Evolutionary conservation across 2,113 vertebrate genomes (phyloP), one percentile per base, ranked within the genome.

Genomic region (Indri indri): DNA sequence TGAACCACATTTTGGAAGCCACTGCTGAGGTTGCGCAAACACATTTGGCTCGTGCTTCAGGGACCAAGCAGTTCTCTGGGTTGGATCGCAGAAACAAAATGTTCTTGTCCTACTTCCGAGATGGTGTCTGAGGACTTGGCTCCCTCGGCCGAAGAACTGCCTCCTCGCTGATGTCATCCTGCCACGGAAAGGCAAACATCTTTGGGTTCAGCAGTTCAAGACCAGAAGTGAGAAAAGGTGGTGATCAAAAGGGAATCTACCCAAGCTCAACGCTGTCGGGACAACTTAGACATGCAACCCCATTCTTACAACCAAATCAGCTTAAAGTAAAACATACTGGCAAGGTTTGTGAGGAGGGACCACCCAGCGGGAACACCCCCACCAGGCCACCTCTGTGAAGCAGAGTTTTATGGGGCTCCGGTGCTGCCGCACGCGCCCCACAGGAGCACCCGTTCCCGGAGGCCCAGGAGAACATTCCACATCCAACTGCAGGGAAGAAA

Each of bases 51-150:
- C 83, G 7, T 0, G 18, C 47, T 61, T 61, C 34, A 1, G 89
- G 91, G 97, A 96, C 96, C 97, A 94, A 63, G 96, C 96, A 94
- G 98, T 98, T 95, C 98, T 97, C 97, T 88, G 97, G 96, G 96
- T 95, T 96, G 97, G 94, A 95, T 76, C 90, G 76, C 90, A 97
- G 98, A 98, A 95, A 98, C 98, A 98, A 97, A 98, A 98, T 97
- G 98, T 98, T 97, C 98, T 98, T 95, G 98, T 98, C 97, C 97
- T 96, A 97, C 98, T 98, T 98, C 97, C 90, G 97, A 97, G 95
- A 93, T 89, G 61, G 42, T 93, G 97, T 96, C 97, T 90, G 96
- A 96, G 96, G 96, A 93, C 95, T 97, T 97, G 96, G 97, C 97
- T 97, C 89, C 57, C 57, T 61, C 0, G 3, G 66, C 76, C 3